Evolutionary conservation across 2,797 vertebrate genomes (phyloP).

Genomic region (Ciconia nigra): DNA sequence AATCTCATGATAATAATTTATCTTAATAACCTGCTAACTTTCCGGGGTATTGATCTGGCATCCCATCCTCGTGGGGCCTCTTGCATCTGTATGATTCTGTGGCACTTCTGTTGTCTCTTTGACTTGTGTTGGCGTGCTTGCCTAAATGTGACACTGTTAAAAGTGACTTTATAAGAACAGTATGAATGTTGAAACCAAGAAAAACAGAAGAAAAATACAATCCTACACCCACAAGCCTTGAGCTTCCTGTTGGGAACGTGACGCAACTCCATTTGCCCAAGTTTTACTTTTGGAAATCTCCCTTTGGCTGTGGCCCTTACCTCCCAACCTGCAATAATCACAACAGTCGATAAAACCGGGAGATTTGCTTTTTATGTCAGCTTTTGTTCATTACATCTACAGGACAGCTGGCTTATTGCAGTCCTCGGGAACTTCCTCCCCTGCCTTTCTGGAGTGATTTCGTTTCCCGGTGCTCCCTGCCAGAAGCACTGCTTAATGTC

Average conservation of each 20-base stretch:
- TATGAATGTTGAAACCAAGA: background rate
- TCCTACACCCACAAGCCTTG: background rate
- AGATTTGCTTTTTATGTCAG: background rate
- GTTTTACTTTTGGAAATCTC: background rate
- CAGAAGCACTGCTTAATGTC: background rate
- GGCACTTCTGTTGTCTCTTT: background rate
- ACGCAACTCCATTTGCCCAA: background rate
- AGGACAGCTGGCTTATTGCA: background rate
- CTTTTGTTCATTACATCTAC: background rate
- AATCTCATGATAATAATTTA: background rate
- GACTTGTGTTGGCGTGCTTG: background rate
- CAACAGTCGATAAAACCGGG: background rate
- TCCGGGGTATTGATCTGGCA: background rate
- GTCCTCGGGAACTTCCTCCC: background rate
- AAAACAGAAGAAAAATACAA: background rate
- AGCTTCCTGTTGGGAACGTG: background rate
- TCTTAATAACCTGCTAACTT: conserved; percentile 8
- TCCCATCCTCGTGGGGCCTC: background rate
- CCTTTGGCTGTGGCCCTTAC: background rate
- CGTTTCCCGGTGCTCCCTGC: rapidly evolving
- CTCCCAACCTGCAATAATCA: background rate
- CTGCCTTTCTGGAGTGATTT: background rate
- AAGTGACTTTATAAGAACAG: background rate
- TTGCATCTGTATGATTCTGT: rapidly evolving
- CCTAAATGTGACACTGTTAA: background rate